Evolutionary conservation across 2,797 vertebrate species (phyloP), one percentile per base, ranked within the genome.

Genomic region (Characodon lateralis): DNA sequence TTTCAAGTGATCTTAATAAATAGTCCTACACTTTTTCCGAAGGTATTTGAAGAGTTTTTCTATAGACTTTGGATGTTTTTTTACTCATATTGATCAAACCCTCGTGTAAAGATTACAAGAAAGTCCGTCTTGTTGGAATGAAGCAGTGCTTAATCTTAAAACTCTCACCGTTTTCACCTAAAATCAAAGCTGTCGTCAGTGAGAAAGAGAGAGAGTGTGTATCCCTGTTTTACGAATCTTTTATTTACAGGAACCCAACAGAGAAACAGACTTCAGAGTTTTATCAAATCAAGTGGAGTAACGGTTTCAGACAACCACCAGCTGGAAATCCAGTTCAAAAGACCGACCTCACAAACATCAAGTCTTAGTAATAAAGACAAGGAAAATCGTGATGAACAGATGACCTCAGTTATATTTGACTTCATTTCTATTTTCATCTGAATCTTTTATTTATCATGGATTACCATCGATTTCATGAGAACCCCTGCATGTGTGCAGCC

Each of bases 361-460:
- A 48, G 73, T 28, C 5, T 41, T n/a, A 20, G 1, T 35, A 50
- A n/a, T 0, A 78, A 55, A 5, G 65, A n/a, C 31, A 24, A 31
- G 16, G n/a, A 51, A 51, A 46, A 51, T 31, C 55, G 55, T 28
- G 56, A 28, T 58, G 72, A 83, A 78, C 58, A 79, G 78, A 70
- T 74, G 73, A 76, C 59, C 26, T 69, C 7, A 50, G 56, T 24
- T 5, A 26, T 53, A 61, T 79, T 82, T 39, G 48, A 73, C 72
- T 72, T 46, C 0, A 9, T 55, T 70, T 68, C 24, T 69, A 72
- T 26, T 65, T 84, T n/a, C 72, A 48, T 4, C 18, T 78, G 48
- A 31, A 63, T 46, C 76, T 28, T 7, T 26, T 43, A 6, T 20
- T 3, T 39, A 4, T 8, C 4, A 73, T 48, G 10, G 22, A 70